Evolutionary conservation across 2,797 vertebrate genomes (phyloP).

Genomic region (Esox lucius): DNA sequence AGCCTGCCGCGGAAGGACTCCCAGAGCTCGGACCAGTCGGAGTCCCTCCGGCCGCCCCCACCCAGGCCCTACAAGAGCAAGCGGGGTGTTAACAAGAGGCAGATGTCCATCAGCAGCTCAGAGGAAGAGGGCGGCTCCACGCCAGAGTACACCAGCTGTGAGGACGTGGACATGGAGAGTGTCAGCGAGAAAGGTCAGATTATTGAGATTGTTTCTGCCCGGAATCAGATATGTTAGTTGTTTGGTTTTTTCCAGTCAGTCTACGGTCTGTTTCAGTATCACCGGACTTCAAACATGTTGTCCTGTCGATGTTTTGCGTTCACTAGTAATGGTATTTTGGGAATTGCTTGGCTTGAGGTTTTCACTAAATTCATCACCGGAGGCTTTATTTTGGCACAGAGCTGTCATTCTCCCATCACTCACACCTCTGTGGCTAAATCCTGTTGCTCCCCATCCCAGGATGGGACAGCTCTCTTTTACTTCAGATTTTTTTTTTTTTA

Average conservation of each 20-base stretch:
- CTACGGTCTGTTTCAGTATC: neutral
- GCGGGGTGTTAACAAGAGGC: conserved; percentile 89
- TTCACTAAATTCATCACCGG: neutral
- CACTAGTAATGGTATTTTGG: neutral
- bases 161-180: conserved; percentile 98
- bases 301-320: neutral
- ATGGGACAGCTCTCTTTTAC: conserved; percentile 63
- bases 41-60: conserved; percentile 91
- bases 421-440: conserved; percentile 52
- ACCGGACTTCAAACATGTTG: neutral
- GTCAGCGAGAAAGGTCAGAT: conserved; percentile 96
- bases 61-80: conserved; percentile 91
- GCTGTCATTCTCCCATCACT: neutral
- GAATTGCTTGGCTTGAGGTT: neutral
- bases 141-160: conserved; percentile 98
- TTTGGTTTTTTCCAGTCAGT: neutral
- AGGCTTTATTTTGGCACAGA: neutral
- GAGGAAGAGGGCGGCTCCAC: conserved; percentile 98
- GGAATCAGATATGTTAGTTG: neutral
- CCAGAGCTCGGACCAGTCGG: conserved; percentile 96
- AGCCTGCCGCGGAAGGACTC: conserved; percentile 94
- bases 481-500: conserved; percentile 62
- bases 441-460: conserved; percentile 36
- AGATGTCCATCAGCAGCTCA: conserved; percentile 99
- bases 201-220: conserved; percentile 17